Percentiles rank a stretch among this genome's conserved stretches.
phyloP scores from a whole-genome alignment of 1,140 invertebrate genomes.

The Ostrea denselamellosa region DNA sequence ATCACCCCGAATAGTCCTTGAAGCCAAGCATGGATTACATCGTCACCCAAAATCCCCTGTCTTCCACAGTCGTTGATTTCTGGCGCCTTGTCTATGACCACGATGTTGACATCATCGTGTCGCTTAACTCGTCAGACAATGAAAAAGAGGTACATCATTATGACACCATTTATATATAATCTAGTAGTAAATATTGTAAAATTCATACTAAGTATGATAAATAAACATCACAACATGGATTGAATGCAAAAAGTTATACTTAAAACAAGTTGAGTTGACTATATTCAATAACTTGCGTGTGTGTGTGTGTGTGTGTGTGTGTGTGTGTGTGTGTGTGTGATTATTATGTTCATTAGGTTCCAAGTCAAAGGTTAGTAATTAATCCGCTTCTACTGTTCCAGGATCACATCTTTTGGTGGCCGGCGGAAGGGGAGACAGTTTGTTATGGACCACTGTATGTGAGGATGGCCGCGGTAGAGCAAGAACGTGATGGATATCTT shows the following conservation, averaged over 20 bases:
- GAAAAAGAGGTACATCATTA: constrained; percentile 63
- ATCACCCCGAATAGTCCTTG: constrained; percentile 45
- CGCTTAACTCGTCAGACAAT: constrained; percentile 59
- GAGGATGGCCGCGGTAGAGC: constrained; percentile 47
- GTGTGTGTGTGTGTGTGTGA: too few relatives aligned
- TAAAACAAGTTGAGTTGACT: too few relatives aligned
- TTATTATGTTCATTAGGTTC: too few relatives aligned
- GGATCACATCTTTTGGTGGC: constrained; percentile 62
- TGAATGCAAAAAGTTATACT: too few relatives aligned
- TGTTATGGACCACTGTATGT: constrained; percentile 59
- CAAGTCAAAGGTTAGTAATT: too few relatives aligned
- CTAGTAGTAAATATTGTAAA: too few relatives aligned
- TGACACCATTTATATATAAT: too few relatives aligned
- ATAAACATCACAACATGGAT: too few relatives aligned
- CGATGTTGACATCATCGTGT: constrained; percentile 62
- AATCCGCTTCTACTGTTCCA: too few relatives aligned
- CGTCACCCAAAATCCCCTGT: constrained; percentile 70
- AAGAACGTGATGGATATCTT: neutral
- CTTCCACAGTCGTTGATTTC: constrained; percentile 70
- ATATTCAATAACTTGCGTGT: too few relatives aligned
- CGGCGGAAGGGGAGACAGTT: constrained; percentile 59
- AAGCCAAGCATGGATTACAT: constrained; percentile 58
- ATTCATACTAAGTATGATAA: too few relatives aligned
- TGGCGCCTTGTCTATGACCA: constrained; percentile 73
- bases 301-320: too few relatives aligned